These are phyloP conservation scores for Oncorhynchus gorbuscha DNA, from an alignment of 2,113 vertebrate genomes.

Conservation along the genomic window DNA sequence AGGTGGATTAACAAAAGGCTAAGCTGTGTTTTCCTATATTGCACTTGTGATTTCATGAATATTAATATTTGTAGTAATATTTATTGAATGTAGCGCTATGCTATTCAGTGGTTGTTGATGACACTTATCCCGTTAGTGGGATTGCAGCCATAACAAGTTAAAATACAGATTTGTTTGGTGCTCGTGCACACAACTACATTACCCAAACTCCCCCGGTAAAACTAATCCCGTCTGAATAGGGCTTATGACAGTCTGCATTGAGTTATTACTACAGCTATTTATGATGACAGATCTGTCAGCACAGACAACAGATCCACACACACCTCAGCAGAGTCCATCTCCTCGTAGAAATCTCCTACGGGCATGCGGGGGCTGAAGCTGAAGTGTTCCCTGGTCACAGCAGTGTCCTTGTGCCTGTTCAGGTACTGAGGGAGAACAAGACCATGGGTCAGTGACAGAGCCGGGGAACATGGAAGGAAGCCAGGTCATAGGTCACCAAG, in stretches of 20 bases:
- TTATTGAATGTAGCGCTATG: too few relatives aligned
- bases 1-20: too few relatives aligned
- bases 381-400: conserved; percentile 90
- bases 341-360: conserved; percentile 95
- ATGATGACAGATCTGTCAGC: neutral
- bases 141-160: too few relatives aligned
- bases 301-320: conserved; percentile 19
- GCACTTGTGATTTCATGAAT: too few relatives aligned
- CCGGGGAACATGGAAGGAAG: neutral
- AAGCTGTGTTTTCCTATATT: too few relatives aligned
- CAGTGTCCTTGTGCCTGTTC: conserved; percentile 82
- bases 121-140: too few relatives aligned
- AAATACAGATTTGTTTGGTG: too few relatives aligned
- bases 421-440: conserved; percentile 77
- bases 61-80: too few relatives aligned
- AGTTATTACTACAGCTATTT: neutral
- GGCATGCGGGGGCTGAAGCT: conserved; percentile 98
- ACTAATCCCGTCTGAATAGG: neutral
- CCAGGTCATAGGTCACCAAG: neutral
- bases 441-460: neutral
- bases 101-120: too few relatives aligned
- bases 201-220: too few relatives aligned
- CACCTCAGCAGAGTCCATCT: conserved; percentile 87
- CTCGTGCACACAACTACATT: too few relatives aligned
- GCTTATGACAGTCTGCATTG: neutral